These are phyloP conservation scores for Microdon myrmicae DNA, from an alignment of 2,888 invertebrate genomes.

Conservation along the genomic window DNA sequence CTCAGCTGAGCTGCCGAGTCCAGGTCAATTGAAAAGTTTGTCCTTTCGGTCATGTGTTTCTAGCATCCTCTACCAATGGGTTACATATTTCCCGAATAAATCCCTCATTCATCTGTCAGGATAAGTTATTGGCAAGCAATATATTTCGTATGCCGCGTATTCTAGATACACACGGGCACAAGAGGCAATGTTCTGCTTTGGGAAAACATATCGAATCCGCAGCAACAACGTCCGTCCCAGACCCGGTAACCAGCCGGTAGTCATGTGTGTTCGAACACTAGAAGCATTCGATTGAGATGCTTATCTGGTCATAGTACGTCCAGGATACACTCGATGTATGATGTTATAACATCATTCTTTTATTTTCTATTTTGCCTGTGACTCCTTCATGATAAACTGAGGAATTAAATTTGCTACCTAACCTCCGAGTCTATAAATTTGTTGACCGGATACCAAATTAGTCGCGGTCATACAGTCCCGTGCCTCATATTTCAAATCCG, in stretches of 20 bases:
- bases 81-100: slow-evolving; percentile 56
- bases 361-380: not conserved
- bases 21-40: slow-evolving; percentile 19
- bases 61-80: slow-evolving; percentile 41
- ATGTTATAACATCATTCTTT: not conserved
- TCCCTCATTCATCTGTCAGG: slow-evolving; percentile 57
- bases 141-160: slow-evolving; percentile 34
- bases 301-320: slow-evolving; percentile 26
- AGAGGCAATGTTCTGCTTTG: slow-evolving; percentile 24
- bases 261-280: not conserved
- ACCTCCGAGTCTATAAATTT: too few species aligned
- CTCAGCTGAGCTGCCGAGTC: not conserved
- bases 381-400: too few species aligned
- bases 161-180: slow-evolving; percentile 7
- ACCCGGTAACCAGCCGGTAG: not conserved
- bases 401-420: too few species aligned
- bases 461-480: too few species aligned
- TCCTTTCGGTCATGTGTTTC: slow-evolving; percentile 3
- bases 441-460: too few species aligned
- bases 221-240: slow-evolving; percentile 17
- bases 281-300: slow-evolving; percentile 21
- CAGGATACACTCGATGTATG: not conserved
- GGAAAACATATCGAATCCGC: slow-evolving; percentile 40
- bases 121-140: slow-evolving; percentile 54
- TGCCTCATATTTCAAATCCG: slow-evolving; percentile 9